Conservation (phyloP, 1,140 invertebrate genomes). For the Ruditapes philippinarum region DNA sequence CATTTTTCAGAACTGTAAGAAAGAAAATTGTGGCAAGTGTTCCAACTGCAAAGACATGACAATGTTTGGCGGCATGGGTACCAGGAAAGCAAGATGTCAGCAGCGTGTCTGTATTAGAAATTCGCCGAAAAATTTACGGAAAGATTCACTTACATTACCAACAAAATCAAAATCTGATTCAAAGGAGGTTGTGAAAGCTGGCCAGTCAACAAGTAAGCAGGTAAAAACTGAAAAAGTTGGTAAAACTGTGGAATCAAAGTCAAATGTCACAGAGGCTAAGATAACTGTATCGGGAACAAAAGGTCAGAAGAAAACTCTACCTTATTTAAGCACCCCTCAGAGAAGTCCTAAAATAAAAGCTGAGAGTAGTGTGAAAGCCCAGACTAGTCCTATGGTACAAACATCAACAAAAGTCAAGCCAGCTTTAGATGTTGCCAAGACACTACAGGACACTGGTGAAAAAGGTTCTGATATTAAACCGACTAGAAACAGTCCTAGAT, state of each 20-base stretch:
- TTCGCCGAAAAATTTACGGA: too few species aligned
- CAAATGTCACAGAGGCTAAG: background rate
- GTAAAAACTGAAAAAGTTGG: background rate
- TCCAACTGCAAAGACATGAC: background rate
- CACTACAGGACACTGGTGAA: background rate
- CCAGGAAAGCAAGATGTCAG: background rate
- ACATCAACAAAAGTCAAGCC: background rate
- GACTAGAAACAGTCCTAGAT: background rate
- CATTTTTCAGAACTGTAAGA: constrained; percentile 17
- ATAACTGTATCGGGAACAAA: background rate
- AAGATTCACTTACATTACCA: too few species aligned
- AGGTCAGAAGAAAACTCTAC: background rate
- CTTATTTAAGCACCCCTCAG: background rate
- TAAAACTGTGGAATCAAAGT: background rate
- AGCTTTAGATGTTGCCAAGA: background rate
- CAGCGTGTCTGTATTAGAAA: constrained; percentile 20
- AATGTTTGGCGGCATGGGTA: background rate
- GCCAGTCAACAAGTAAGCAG: background rate
- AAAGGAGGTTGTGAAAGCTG: background rate
- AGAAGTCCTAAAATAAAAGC: background rate
- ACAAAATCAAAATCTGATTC: too few species aligned
- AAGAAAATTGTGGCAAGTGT: constrained; percentile 39
- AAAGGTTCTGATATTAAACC: background rate
- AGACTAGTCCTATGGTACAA: background rate
- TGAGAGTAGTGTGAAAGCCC: background rate